phyloP scores from a whole-genome alignment of 2,888 invertebrate genomes.

The Anticlea derivata region DNA sequence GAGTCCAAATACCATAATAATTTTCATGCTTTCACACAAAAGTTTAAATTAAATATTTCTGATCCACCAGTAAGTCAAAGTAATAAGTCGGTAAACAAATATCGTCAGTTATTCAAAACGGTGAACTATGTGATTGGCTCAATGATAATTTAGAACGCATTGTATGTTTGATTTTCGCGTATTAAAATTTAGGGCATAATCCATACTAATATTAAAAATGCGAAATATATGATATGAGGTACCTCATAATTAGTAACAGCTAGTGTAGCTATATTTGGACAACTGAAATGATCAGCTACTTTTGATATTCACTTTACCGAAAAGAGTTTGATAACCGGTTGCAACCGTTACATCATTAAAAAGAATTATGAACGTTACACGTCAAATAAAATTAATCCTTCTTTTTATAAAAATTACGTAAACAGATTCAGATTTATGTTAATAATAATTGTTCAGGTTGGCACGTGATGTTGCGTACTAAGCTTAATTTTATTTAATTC shows the following conservation, averaged over 20 bases:
- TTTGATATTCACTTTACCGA: neutral
- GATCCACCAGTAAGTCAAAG: too few species aligned
- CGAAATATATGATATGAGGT: too few species aligned
- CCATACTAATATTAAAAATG: too few species aligned
- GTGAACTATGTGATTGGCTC: too few species aligned
- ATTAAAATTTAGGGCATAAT: too few species aligned
- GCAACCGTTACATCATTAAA: constrained; percentile 47
- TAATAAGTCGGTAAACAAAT: too few species aligned
- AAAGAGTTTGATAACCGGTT: constrained; percentile 41
- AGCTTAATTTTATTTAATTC: neutral
- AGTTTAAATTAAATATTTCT: too few species aligned
- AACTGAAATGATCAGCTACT: constrained; percentile 3
- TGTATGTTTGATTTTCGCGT: too few species aligned
- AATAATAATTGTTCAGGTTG: constrained; percentile 20
- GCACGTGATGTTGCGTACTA: neutral
- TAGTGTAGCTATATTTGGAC: neutral
- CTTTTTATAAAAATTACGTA: constrained; percentile 23
- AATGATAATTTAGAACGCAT: neutral
- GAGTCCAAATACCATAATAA: neutral
- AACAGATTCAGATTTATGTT: constrained; percentile 27
- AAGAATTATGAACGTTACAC: constrained; percentile 43
- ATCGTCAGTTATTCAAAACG: too few species aligned
- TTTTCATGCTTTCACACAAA: neutral
- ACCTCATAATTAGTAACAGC: too few species aligned
- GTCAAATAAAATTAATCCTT: constrained; percentile 37